Evolutionary conservation across 1,140 invertebrate genomes (phyloP), one percentile per base, ranked within the genome.

Genomic region (Leptoteleia sp.): DNA sequence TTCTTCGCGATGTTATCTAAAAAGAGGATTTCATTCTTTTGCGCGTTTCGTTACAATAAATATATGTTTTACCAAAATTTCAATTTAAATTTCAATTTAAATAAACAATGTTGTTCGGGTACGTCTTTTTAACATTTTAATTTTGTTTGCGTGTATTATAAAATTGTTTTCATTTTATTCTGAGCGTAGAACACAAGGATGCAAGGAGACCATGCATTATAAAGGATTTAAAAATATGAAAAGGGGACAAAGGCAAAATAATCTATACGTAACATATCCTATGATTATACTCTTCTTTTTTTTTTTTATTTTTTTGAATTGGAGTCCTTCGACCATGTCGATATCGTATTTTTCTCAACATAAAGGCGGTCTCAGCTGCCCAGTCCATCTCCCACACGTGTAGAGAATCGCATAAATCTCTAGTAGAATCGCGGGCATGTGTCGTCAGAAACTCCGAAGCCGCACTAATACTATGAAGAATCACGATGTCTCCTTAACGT

Each of bases 401-500:
- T 68, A 55, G 15, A 55, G 37, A 55, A 52, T 55, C 57, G 70
- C 50, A 73, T 72, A 72, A 72, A 72, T 55, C 59, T 55, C 59
- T 25, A 12, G 38, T 48, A 55, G 57, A 64, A 55, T 54, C 59
- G 40, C 50, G 40, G 33, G 57, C 70, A 73, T 73, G 70, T 62
- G 57, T 72, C 57, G 68, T 61, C 68, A 55, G 57, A 52, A 62
- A 62, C 57, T 72, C 31, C 31, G 48, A 55, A 72, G 68, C 57
- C 50, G 12, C 68, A 72, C 68, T 55, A 72, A 72, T 72, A 72
- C 68, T 72, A 72, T 72, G 57, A 72, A 48, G 68, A 50, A 72
- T 72, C 59, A 48, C 70, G 15, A 43, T 73, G 61, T 57, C 71
- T 67, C 71, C 71, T 67, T 67, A 75, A 75, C 47, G 71, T 75